phyloP scores from a whole-genome alignment of 2,888 invertebrate genomes.

The Tryphoninae sp. region DNA sequence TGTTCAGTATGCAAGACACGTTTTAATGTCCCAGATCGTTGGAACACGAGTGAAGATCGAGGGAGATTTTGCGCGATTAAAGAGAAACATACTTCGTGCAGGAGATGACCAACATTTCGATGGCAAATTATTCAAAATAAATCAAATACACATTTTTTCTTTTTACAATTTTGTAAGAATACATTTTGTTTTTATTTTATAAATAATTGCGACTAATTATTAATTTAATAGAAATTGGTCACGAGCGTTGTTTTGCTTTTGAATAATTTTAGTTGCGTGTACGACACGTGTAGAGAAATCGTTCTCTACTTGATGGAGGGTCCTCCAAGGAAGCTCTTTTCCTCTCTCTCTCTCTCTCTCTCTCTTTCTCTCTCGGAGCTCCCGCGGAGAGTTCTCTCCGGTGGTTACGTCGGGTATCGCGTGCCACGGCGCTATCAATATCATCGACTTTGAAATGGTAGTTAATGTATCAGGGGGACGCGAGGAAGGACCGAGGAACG shows the following conservation, averaged over 20 bases:
- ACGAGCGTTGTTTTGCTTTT: background rate
- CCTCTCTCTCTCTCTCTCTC: background rate
- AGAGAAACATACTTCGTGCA: background rate
- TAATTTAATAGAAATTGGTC: background rate
- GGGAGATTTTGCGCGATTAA: background rate
- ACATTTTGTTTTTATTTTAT: background rate
- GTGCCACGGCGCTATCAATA: conserved; percentile 41
- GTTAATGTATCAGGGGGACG: conserved; percentile 29
- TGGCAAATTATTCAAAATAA: background rate
- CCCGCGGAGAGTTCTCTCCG: background rate
- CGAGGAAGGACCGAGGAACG: background rate
- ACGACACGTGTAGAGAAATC: conserved; percentile 26
- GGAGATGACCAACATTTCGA: background rate
- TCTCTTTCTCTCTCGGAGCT: background rate
- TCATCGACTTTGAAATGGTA: conserved; percentile 12
- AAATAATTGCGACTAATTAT: background rate
- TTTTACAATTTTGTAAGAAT: background rate
- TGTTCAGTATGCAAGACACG: conserved; percentile 66
- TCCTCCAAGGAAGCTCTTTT: background rate
- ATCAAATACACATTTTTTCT: background rate
- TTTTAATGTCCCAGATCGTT: conserved; percentile 66
- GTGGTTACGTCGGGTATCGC: conserved; percentile 17
- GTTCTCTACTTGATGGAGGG: background rate
- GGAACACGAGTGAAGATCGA: conserved; percentile 25
- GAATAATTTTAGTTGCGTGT: conserved; percentile 8